Conservation (phyloP, 2,797 vertebrate genomes). For the Cryptoprocta ferox region DNA sequence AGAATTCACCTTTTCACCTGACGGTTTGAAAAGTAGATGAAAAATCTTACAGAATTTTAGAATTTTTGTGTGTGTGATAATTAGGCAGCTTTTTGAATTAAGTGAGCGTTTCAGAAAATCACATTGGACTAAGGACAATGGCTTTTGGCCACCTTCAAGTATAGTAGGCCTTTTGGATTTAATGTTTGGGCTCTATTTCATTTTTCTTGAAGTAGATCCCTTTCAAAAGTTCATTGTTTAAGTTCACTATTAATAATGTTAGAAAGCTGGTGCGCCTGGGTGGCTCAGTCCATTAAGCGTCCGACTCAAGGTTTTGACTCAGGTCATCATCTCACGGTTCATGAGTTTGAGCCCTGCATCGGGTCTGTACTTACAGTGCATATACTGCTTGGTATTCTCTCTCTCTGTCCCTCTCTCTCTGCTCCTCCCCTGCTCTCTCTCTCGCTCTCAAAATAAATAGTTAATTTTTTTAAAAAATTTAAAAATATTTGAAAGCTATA, state of each 20-base stretch:
- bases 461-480: not conserved
- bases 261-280: not conserved
- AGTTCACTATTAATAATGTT: not conserved
- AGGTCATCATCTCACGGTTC: too few relatives aligned
- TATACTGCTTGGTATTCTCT: too few relatives aligned
- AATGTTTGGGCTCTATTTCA: not conserved
- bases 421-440: too few relatives aligned
- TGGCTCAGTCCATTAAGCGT: too few relatives aligned
- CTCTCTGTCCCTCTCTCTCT: too few relatives aligned
- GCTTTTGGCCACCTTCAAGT: not conserved
- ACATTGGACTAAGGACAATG: not conserved
- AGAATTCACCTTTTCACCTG: not conserved
- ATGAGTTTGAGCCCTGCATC: too few relatives aligned
- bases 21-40: not conserved
- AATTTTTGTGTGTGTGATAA: not conserved
- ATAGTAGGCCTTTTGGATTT: not conserved
- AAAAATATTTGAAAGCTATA: not conserved
- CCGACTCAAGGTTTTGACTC: too few relatives aligned
- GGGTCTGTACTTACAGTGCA: too few relatives aligned
- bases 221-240: not conserved
- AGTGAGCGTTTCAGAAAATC: not conserved
- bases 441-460: too few relatives aligned
- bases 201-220: not conserved
- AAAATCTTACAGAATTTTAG: not conserved
- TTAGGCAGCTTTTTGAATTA: not conserved